phyloP scores from a whole-genome alignment of 2,888 invertebrate species.

The Girardia tigrina region DNA sequence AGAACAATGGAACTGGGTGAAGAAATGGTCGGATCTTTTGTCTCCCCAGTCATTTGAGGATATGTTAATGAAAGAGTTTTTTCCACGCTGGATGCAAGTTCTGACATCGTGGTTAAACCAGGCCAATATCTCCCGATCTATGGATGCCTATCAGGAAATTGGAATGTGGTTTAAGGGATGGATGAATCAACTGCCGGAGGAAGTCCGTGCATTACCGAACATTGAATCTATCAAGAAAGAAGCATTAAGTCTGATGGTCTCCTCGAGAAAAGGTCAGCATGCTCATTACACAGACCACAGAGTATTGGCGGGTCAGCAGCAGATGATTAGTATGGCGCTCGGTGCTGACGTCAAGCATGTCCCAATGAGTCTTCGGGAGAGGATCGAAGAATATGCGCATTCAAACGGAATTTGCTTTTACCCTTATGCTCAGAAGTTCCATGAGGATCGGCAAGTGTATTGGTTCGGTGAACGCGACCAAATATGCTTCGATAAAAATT shows the following conservation, averaged over 20 bases:
- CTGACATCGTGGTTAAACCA: constrained; percentile 64
- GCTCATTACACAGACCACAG: not conserved
- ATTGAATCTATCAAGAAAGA: constrained; percentile 65
- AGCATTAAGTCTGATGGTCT: constrained; percentile 80
- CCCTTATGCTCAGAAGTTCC: constrained; percentile 67
- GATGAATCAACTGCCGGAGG: constrained; percentile 55
- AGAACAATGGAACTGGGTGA: constrained; percentile 82
- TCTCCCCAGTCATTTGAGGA: constrained; percentile 65
- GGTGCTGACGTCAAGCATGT: not conserved
- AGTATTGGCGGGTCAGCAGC: not conserved
- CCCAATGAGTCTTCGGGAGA: constrained; percentile 28
- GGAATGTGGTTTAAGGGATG: constrained; percentile 67
- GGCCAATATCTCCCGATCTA: not conserved
- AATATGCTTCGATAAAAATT: not conserved
- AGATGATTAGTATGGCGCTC: constrained; percentile 1
- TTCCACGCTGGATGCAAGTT: constrained; percentile 59
- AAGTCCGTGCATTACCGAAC: constrained; percentile 43
- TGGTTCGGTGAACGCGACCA: constrained; percentile 59
- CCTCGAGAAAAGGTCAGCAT: constrained; percentile 53
- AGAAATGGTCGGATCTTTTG: constrained; percentile 77
- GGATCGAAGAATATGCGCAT: constrained; percentile 51
- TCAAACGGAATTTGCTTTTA: constrained; percentile 76
- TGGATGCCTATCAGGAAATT: constrained; percentile 62
- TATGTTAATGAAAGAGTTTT: constrained; percentile 71
- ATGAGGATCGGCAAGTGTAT: constrained; percentile 73